Conservation (phyloP, 2,797 vertebrate genomes). For the Liasis olivaceus region DNA sequence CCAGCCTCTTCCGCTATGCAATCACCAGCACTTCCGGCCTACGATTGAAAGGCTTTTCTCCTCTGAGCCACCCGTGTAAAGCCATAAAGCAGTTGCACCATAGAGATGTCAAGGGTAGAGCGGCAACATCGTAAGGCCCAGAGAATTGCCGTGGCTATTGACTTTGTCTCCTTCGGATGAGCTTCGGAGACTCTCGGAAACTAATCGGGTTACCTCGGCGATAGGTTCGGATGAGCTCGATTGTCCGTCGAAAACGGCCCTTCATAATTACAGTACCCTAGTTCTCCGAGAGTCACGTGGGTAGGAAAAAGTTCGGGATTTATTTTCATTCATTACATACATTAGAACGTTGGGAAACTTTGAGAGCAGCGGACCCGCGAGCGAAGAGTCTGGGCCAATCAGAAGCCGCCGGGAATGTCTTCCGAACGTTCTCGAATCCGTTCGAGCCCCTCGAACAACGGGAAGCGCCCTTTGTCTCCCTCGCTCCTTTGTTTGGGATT, state of each 20-base stretch:
- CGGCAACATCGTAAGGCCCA: not conserved
- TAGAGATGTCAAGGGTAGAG: not conserved
- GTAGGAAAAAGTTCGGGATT: not conserved
- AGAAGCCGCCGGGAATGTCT: not conserved
- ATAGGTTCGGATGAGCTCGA: not conserved
- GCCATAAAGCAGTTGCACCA: not conserved
- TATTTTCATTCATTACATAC: not conserved
- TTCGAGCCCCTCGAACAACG: not conserved
- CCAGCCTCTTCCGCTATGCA: not conserved
- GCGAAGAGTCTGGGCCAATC: not conserved
- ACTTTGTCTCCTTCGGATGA: not conserved
- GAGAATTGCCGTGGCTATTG: not conserved
- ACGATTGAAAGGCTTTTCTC: not conserved
- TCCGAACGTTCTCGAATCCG: not conserved
- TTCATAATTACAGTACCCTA: not conserved
- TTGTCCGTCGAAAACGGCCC: not conserved
- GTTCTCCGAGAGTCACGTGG: not conserved
- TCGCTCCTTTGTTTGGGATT: not conserved
- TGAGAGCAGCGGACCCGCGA: not conserved
- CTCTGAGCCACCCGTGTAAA: not conserved
- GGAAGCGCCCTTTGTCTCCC: not conserved
- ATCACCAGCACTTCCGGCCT: not conserved
- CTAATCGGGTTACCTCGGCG: not conserved
- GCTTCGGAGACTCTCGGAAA: not conserved
- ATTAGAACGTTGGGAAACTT: not conserved